Conservation (phyloP, 2,797 vertebrate species). For the Harpia harpyja region DNA sequence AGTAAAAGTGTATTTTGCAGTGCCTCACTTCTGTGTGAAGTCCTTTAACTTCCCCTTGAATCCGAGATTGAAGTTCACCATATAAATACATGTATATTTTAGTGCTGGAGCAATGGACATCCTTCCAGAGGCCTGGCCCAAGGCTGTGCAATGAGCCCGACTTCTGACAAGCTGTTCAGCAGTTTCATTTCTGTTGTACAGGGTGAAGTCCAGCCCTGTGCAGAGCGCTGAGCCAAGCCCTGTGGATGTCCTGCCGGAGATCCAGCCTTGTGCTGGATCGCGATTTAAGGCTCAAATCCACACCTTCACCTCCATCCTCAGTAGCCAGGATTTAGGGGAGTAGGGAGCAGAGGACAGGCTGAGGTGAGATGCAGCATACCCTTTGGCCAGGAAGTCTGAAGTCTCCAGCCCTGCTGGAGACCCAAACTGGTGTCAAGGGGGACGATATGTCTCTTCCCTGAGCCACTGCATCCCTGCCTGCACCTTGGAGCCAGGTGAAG, state of each 20-base stretch:
- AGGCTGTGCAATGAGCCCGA: neutral
- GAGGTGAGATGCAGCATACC: neutral
- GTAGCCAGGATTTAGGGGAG: neutral
- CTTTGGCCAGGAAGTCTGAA: neutral
- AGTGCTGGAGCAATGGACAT: neutral
- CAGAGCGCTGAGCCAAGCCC: neutral
- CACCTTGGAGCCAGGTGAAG: neutral
- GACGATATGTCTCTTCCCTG: neutral
- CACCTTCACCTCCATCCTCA: neutral
- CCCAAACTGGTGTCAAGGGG: neutral
- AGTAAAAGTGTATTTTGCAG: neutral
- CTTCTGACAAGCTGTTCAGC: neutral
- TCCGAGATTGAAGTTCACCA: neutral
- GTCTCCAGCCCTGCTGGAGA: neutral
- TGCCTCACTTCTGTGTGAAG: neutral
- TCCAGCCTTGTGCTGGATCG: neutral
- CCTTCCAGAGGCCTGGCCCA: neutral
- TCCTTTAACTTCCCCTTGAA: neutral
- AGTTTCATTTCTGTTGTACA: neutral
- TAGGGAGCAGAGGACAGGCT: neutral
- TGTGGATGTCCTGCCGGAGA: neutral
- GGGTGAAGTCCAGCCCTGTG: neutral
- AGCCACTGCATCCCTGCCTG: neutral
- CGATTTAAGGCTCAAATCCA: neutral
- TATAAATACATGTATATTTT: neutral